Percentiles rank a stretch among this genome's conserved stretches.
Evolutionary conservation across 2,888 invertebrate genomes (phyloP).

Genomic region (Papilio elwesi): DNA sequence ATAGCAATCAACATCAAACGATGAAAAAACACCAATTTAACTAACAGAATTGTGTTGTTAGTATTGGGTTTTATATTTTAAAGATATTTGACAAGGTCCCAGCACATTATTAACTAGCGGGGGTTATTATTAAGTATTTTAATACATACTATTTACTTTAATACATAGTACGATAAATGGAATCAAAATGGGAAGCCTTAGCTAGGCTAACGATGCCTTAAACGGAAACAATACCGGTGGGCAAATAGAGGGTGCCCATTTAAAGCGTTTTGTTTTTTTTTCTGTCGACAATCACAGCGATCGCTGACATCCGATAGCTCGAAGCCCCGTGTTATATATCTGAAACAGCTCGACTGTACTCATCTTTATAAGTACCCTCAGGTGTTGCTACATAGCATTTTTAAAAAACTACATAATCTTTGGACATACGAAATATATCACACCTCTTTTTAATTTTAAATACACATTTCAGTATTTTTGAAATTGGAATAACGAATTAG

Average conservation of each 20-base stretch:
- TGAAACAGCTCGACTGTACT: conserved; percentile 12
- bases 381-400: not conserved
- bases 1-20: no score
- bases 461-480: no score
- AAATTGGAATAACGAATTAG: no score
- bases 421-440: not conserved
- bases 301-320: conserved; percentile 44
- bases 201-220: conserved; percentile 52
- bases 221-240: conserved; percentile 46
- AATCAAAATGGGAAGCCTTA: conserved; percentile 58
- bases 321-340: conserved; percentile 39
- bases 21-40: no score
- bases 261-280: conserved; percentile 44
- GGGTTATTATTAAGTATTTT: no score
- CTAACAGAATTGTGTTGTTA: no score
- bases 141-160: no score
- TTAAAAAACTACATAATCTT: not conserved
- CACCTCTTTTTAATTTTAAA: no score
- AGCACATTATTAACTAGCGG: no score
- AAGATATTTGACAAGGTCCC: no score
- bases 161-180: conserved; percentile 21
- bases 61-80: no score
- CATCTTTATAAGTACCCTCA: not conserved
- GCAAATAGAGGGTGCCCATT: conserved; percentile 51
- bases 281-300: conserved; percentile 36